Evolutionary conservation across 2,797 vertebrate genomes (phyloP), one percentile per base, ranked within the genome.

Genomic region (Falco columbarius): DNA sequence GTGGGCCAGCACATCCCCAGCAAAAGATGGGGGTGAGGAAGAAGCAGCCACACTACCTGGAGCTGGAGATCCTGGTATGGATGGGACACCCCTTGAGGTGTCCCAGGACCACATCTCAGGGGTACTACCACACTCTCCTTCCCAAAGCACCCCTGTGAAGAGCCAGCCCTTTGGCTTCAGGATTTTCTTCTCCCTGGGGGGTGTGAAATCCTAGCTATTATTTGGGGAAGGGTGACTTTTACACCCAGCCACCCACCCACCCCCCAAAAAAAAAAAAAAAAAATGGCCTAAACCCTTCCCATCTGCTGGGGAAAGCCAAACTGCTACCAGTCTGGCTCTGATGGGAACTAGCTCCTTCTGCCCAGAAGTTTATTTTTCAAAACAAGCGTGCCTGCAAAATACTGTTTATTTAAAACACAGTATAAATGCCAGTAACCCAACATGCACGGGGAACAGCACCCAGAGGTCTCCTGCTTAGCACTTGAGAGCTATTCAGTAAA

Each of bases 351-450:
- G 65, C 67, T 89, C 66, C 56, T 76, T 92, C 84, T 94, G 86
- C 61, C 51, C 87, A 95, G 83, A 83, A 86, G 83, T 96, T 96
- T 93, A 71, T 94, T 96, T 96, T 95, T 93, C 96, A 95, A 95
- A 95, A 96, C 92, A 96, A 97, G 68, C 7, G 2, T 80, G 84
- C 58, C 93, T 94, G 83, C 71, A 74, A 74, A 90, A 38, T 34
- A 76, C 23, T 93, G 86, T 96, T 96, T 95, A 85, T 96, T 95
- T 95, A 89, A 96, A 97, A 74, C 20, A 13, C 67, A 51, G 81
- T 30, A 47, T 38, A 93, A 94, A 81, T 87, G 86, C 90, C 89
- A 82, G 74, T 42, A 95, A 89, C 68, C 67, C 83, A 92, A 61
- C 77, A 62, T 54, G 82, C 52, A 42, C 71, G 54, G 46, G 49